Evolutionary conservation across 2,888 invertebrate species (phyloP).

Genomic region (Gisinianus flammeolus): DNA sequence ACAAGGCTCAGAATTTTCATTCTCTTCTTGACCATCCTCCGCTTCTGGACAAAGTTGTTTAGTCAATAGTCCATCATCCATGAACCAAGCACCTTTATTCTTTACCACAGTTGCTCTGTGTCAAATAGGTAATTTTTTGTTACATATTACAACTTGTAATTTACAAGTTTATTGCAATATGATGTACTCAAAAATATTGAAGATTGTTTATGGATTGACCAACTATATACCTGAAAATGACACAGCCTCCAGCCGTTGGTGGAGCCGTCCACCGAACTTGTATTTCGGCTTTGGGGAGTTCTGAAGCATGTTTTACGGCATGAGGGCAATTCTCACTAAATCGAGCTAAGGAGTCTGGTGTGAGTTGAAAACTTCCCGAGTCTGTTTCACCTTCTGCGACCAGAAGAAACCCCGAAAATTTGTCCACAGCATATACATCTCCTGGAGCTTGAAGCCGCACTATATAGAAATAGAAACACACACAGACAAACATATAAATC

Average conservation of each 20-base stretch:
- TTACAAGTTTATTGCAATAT: too few relatives aligned
- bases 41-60: slow-evolving; percentile 76
- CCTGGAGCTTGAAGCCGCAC: slow-evolving; percentile 62
- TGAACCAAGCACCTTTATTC: slow-evolving; percentile 78
- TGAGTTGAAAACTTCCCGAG: slow-evolving; percentile 73
- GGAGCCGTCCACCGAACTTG: slow-evolving; percentile 89
- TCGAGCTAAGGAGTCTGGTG: slow-evolving; percentile 76
- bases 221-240: slow-evolving; percentile 74
- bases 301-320: slow-evolving; percentile 79
- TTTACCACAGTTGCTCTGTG: slow-evolving; percentile 75
- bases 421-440: slow-evolving; percentile 63
- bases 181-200: neutral
- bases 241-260: slow-evolving; percentile 76
- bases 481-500: too few relatives aligned
- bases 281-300: slow-evolving; percentile 79
- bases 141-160: too few relatives aligned
- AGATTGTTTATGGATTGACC: slow-evolving; percentile 62
- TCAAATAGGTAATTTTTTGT: neutral
- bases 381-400: slow-evolving; percentile 65
- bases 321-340: slow-evolving; percentile 85
- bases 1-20: slow-evolving; percentile 76
- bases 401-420: slow-evolving; percentile 80
- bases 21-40: slow-evolving; percentile 69
- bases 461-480: neutral
- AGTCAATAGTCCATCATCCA: slow-evolving; percentile 77